Percentiles rank a stretch among this genome's conserved stretches.
phyloP scores from a whole-genome alignment of 2,888 invertebrate genomes.

The Monoplex corrugatus region DNA sequence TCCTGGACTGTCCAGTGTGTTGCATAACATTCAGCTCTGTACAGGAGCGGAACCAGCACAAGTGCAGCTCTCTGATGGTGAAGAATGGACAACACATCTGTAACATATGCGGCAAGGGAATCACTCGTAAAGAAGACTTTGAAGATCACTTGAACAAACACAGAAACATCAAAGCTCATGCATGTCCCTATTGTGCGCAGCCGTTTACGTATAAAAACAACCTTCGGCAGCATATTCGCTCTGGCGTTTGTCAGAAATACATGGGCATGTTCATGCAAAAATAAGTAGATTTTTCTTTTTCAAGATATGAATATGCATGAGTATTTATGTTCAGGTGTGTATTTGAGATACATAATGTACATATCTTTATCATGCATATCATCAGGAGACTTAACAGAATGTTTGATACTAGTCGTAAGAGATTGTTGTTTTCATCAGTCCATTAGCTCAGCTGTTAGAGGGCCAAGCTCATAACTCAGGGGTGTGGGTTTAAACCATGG shows the following conservation, averaged over 20 bases:
- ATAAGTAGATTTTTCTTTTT: too few species aligned
- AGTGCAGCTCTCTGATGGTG: not conserved
- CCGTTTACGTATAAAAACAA: conserved; percentile 36
- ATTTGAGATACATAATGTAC: too few species aligned
- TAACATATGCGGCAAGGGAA: conserved; percentile 16
- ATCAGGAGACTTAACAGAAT: too few species aligned
- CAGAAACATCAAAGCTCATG: conserved; percentile 34
- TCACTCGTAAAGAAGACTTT: conserved; percentile 33
- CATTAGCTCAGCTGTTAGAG: too few species aligned
- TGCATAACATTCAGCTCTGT: not conserved
- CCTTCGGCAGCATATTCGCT: conserved; percentile 20
- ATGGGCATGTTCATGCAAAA: not conserved
- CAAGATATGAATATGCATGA: too few species aligned
- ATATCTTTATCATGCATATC: too few species aligned
- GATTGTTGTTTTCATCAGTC: too few species aligned
- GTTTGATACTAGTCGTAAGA: too few species aligned
- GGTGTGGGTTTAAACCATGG: too few species aligned
- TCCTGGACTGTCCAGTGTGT: not conserved
- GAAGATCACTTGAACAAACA: conserved; percentile 38
- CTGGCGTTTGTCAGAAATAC: conserved; percentile 15
- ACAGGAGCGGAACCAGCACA: not conserved
- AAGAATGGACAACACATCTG: conserved; percentile 37
- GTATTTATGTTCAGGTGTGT: too few species aligned
- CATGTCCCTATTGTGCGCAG: conserved; percentile 19
- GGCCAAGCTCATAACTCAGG: too few species aligned